phyloP scores from a whole-genome alignment of 37 sponge, comb jelly and placozoan species.

The Ephydatia muelleri region DNA sequence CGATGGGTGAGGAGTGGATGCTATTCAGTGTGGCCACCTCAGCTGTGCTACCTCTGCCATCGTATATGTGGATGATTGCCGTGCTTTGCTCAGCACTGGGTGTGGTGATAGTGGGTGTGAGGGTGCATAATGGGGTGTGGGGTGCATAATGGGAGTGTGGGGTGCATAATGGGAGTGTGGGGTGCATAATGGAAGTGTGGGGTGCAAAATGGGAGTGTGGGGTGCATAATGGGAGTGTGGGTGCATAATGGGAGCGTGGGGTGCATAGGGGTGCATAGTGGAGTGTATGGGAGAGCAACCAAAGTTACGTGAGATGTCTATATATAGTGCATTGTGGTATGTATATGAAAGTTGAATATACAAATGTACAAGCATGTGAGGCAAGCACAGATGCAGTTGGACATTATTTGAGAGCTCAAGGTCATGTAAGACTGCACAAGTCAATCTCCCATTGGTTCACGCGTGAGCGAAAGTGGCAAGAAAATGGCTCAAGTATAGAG shows the following conservation, averaged over 20 bases:
- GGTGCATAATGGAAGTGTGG: constrained; percentile 10
- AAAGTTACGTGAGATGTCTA: too few relatives aligned
- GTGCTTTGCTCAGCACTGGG: constrained; percentile 61
- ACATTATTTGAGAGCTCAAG: not conserved
- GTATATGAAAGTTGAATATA: not conserved
- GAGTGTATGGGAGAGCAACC: too few relatives aligned
- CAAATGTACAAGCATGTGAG: too few relatives aligned
- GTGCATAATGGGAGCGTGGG: too few relatives aligned
- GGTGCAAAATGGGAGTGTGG: not conserved
- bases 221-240: too few relatives aligned
- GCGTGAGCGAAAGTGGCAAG: not conserved
- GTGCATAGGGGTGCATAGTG: too few relatives aligned
- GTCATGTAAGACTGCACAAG: too few relatives aligned
- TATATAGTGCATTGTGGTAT: not conserved
- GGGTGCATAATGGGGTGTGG: not conserved
- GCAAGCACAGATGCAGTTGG: too few relatives aligned
- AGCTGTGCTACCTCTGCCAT: constrained; percentile 57
- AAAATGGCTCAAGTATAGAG: not conserved
- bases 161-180: too few relatives aligned
- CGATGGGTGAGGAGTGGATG: constrained; percentile 58
- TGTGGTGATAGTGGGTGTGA: not conserved
- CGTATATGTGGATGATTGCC: constrained; percentile 76
- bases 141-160: too few relatives aligned
- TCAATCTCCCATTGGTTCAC: too few relatives aligned
- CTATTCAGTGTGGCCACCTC: constrained; percentile 44